Conservation (phyloP, 1,140 invertebrate species). For the Ladona fulva region DNA sequence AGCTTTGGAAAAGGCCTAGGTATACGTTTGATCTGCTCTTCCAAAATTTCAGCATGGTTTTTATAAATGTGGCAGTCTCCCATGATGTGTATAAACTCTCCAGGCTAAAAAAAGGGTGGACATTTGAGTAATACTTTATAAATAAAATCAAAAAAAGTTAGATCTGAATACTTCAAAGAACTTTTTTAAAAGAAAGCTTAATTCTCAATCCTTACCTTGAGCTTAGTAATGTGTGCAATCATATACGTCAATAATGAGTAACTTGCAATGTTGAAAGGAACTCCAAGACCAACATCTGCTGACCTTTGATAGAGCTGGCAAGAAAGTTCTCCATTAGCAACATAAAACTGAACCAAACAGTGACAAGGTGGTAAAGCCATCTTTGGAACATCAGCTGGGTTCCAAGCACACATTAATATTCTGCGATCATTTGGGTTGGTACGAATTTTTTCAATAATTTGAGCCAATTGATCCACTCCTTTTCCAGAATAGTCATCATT, state of each 20-base stretch:
- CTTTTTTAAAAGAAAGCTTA: neutral
- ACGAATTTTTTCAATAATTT: slow-evolving; percentile 65
- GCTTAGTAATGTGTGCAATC: slow-evolving; percentile 87
- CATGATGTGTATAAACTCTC: slow-evolving; percentile 92
- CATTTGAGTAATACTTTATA: too few relatives aligned
- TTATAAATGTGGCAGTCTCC: slow-evolving; percentile 95
- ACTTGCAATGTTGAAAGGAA: slow-evolving; percentile 98
- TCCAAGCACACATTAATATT: slow-evolving; percentile 95
- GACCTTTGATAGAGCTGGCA: slow-evolving; percentile 95
- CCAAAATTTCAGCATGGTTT: slow-evolving; percentile 82
- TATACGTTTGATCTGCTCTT: slow-evolving; percentile 69
- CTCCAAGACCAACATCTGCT: slow-evolving; percentile 95
- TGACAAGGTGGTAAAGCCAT: slow-evolving; percentile 99
- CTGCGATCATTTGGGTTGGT: slow-evolving; percentile 77
- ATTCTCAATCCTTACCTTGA: slow-evolving; percentile 48
- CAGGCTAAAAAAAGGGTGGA: slow-evolving; percentile 53
- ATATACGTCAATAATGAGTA: slow-evolving; percentile 92
- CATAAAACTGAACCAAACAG: slow-evolving; percentile 91
- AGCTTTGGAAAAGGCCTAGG: slow-evolving; percentile 81
- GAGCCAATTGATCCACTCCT: slow-evolving; percentile 82
- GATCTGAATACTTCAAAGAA: slow-evolving; percentile 15
- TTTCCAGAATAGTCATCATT: slow-evolving; percentile 74
- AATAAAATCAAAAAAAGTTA: slow-evolving; percentile 23
- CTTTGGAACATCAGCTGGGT: slow-evolving; percentile 73
- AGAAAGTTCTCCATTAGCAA: slow-evolving; percentile 69